Conservation (phyloP, 30 jellyfish, hydroid and myxozoan genomes). For the Hydra vulgaris region DNA sequence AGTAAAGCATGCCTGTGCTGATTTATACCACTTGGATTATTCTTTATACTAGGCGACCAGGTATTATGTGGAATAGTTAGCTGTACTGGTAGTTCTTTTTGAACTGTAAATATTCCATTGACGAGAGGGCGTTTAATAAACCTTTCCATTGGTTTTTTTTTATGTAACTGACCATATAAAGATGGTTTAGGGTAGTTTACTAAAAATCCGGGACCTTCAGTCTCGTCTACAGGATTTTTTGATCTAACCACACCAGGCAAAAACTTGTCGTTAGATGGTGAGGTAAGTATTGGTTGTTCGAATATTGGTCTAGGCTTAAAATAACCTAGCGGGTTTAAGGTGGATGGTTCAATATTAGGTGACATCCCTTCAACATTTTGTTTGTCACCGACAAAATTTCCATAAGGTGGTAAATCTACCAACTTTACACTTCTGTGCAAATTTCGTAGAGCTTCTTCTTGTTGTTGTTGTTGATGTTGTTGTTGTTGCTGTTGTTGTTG, state of each 20-base stretch:
- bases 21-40: background rate
- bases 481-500: constrained; percentile 38
- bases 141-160: background rate
- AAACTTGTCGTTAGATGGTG: background rate
- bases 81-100: background rate
- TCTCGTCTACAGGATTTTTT: background rate
- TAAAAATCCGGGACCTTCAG: background rate
- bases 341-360: background rate
- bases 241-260: background rate
- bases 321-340: constrained; percentile 6
- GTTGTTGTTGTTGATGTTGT: constrained; percentile 11
- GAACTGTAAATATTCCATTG: background rate
- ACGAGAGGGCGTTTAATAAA: background rate
- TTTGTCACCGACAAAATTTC: background rate
- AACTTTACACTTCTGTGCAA: background rate
- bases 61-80: background rate
- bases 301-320: constrained; percentile 20
- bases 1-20: background rate
- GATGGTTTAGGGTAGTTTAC: background rate
- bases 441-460: background rate
- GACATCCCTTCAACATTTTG: background rate
- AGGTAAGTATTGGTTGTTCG: background rate
- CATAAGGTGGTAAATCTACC: constrained; percentile 3
- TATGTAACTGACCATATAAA: background rate
- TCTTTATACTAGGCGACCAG: background rate